Conservation (phyloP, 2,113 vertebrate species). For the Halcyon senegalensis region DNA sequence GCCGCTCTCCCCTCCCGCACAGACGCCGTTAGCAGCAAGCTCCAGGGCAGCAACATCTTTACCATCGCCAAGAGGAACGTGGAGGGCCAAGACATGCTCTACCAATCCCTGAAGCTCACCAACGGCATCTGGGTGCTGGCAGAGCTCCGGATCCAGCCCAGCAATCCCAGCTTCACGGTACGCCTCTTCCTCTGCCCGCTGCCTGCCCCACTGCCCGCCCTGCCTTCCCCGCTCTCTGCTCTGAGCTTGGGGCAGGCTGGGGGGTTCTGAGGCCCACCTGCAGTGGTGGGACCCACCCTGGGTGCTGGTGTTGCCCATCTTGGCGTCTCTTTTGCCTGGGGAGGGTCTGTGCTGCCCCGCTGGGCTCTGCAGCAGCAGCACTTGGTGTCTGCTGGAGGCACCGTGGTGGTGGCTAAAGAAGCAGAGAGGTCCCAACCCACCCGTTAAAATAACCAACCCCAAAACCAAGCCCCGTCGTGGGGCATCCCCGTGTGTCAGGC, state of each 20-base stretch:
- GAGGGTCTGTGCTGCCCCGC: background rate
- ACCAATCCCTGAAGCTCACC: conserved; percentile 94
- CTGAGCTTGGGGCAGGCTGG: background rate
- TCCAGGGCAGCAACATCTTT: conserved; percentile 95
- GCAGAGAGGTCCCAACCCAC: background rate
- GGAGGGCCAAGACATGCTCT: conserved; percentile 98
- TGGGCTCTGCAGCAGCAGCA: fast-evolving
- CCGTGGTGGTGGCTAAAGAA: no score
- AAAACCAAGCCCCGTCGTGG: background rate
- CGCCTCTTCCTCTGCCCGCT: background rate
- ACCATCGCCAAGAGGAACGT: conserved; percentile 94
- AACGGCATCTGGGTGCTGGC: conserved; percentile 96
- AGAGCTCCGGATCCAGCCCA: conserved; percentile 89
- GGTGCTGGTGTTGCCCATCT: background rate
- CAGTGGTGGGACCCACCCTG: background rate
- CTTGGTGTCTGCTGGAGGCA: fast-evolving
- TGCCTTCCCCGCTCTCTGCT: background rate
- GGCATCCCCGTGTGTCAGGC: fast-evolving
- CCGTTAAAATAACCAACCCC: background rate
- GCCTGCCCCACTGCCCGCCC: background rate
- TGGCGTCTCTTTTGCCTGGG: fast-evolving
- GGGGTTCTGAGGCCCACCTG: background rate
- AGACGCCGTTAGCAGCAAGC: conserved; percentile 89
- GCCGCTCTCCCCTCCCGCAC: background rate
- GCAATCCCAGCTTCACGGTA: conserved; percentile 88